Evolutionary conservation across 2,888 invertebrate species (phyloP), one percentile per base, ranked within the genome.

Genomic region (Chesias legatella): DNA sequence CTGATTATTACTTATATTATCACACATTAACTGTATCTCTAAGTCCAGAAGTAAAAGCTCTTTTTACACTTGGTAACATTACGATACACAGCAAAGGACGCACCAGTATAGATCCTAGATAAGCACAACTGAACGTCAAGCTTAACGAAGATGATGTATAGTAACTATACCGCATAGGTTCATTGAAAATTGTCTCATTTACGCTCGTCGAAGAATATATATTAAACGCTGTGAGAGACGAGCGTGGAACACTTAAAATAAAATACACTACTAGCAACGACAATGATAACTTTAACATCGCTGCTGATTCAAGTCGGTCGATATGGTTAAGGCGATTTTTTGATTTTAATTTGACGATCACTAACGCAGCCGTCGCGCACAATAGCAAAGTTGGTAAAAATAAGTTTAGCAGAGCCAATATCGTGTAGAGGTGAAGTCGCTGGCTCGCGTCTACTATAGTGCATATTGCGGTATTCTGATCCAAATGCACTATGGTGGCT

Each of bases 401-500:
- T 32, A 84, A 59, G 61, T 80, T 85, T 40, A 88, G 79, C 23
- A 84, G 64, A 23, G 78, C 74, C 24, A 88, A 62, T 60, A 88
- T 67, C 3, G 78, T 70, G 48, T 81, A 76, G 68, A 86, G 78
- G 41, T 81, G 78, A 6, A 79, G 57, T 46, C 80, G 80, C 58
- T 90, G 89, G 56, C 79, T 80, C 13, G 82, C 76, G 53, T 91
- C 90, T 17, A 89, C 67, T 48, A 90, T 74, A 8, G 89, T 86
- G 60, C 91, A 91, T 20, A 89, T 54, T 7, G 79, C 70, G 7
- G 64, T 56, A 32, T 76, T 73, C 28, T 72, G 63, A 37, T 82
- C 79, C 3, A 78, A 59, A 43, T 75, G 70, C 30, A 89, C 66
- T 28, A 83, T 84, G 4, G 89, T 84, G 3, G 91, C 88, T 48